phyloP scores from a whole-genome alignment of 2,113 vertebrate genomes.

The Mustelus asterias region DNA sequence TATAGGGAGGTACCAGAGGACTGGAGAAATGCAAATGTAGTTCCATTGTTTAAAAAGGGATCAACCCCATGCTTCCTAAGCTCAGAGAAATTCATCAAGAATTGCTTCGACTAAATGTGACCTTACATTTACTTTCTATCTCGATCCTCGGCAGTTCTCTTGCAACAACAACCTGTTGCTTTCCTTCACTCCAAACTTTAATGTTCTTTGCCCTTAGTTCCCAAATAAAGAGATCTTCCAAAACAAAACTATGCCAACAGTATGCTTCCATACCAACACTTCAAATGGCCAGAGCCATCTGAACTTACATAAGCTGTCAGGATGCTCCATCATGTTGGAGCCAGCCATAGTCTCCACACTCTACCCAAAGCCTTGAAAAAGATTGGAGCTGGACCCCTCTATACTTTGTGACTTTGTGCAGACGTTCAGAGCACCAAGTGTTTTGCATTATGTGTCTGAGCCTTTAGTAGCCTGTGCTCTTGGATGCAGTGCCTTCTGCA shows the following conservation, averaged over 20 bases:
- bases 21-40: too few species aligned
- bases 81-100: background rate
- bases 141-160: background rate
- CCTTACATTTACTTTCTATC: background rate
- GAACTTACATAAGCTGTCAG: background rate
- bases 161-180: background rate
- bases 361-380: background rate
- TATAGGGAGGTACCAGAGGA: too few species aligned
- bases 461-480: background rate
- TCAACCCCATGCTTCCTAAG: background rate
- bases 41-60: too few species aligned
- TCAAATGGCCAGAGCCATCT: background rate
- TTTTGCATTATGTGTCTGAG: background rate
- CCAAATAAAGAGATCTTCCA: background rate
- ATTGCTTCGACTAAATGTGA: background rate
- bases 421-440: background rate
- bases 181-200: background rate
- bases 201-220: background rate
- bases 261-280: background rate
- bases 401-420: background rate
- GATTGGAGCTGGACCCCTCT: background rate
- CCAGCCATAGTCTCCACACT: background rate
- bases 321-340: background rate
- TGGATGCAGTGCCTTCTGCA: background rate
- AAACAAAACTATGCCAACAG: background rate